Evolutionary conservation across 2,797 vertebrate species (phyloP), one percentile per base, ranked within the genome.

Genomic region (Xiphorhynchus erythropygius): DNA sequence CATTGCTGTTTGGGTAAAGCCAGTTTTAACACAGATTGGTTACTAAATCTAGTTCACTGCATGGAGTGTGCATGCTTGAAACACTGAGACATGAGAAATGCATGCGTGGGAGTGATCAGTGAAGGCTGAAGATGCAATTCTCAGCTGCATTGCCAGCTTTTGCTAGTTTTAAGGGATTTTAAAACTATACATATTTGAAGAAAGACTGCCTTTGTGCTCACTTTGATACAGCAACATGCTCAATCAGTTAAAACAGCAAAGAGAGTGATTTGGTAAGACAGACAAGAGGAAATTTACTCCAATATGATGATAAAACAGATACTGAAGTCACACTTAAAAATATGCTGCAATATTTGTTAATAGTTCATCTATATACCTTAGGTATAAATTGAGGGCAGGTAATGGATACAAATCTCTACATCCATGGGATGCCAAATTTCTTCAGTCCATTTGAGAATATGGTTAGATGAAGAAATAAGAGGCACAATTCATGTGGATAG

Each of bases 181-280:
- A 71, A 93, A 69, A 53, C 30, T 24, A 15, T 47, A 18, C 3
- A 8, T 57, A 18, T 78, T 64, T 68, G n/a, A 44, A 78, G 33
- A 69, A 84, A 63, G 32, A 10, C 39, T 59, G 28, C 21, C 44
- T 87, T 82, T 76, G 16, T 73, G 33, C 44, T 90, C 77, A 62
- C 82, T 93, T 75, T 86, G 90, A 81, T 95, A 93, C 84, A 46
- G 93, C 83, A 87, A 65, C 68, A 57, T 84, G 71, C 53, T 94
- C 82, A 63, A 87, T 93, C 62, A 64, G 56, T 91, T 74, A 90
- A 65, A 96, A 92, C 47, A 84, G 74, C 49, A 75, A 87, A 90
- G 42, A 85, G 10, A 87, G 11, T 55, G 39, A 46, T 79, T 73
- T 73, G 44, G 37, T 39, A 52, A n/a, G 39, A n/a, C 46, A 71